Conservation (phyloP, 2,888 invertebrate species). For the Tetragonula carbonaria region DNA sequence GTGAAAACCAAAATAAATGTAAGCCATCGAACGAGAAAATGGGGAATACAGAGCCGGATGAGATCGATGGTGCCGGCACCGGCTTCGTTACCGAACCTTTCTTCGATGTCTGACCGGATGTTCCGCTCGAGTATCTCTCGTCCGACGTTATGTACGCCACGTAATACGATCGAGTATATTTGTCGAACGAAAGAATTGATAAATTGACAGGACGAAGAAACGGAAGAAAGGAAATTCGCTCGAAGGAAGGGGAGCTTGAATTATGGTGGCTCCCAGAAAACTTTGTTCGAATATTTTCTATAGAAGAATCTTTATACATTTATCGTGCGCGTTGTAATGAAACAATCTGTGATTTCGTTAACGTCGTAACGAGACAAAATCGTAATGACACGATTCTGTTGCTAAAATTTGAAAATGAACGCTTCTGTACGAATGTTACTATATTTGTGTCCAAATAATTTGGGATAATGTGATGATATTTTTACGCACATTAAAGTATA, state of each 20-base stretch:
- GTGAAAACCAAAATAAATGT: slow-evolving; percentile 16
- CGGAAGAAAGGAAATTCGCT: slow-evolving; percentile 12
- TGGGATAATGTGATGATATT: too few relatives aligned
- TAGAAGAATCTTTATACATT: too few relatives aligned
- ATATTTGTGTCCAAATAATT: too few relatives aligned
- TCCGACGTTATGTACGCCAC: slow-evolving; percentile 1
- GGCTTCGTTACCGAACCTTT: slow-evolving; percentile 37
- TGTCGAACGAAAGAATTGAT: slow-evolving; percentile 69
- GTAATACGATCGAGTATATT: slow-evolving; percentile 66
- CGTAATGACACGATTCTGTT: too few relatives aligned
- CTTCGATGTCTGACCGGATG: slow-evolving; percentile 23
- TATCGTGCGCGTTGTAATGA: too few relatives aligned
- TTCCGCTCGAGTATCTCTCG: slow-evolving; percentile 23
- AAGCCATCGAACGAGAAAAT: neutral
- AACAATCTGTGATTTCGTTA: too few relatives aligned
- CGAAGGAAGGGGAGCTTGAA: neutral
- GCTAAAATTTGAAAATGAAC: too few relatives aligned
- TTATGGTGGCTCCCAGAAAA: neutral
- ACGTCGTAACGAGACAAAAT: too few relatives aligned
- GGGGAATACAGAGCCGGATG: neutral
- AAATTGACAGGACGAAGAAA: slow-evolving; percentile 61
- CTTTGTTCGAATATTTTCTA: too few relatives aligned
- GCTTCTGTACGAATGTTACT: too few relatives aligned
- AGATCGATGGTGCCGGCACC: slow-evolving; percentile 25
- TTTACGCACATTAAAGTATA: too few relatives aligned